Evolutionary conservation across 2,888 invertebrate genomes (phyloP).

Genomic region (Alcis repandata): DNA sequence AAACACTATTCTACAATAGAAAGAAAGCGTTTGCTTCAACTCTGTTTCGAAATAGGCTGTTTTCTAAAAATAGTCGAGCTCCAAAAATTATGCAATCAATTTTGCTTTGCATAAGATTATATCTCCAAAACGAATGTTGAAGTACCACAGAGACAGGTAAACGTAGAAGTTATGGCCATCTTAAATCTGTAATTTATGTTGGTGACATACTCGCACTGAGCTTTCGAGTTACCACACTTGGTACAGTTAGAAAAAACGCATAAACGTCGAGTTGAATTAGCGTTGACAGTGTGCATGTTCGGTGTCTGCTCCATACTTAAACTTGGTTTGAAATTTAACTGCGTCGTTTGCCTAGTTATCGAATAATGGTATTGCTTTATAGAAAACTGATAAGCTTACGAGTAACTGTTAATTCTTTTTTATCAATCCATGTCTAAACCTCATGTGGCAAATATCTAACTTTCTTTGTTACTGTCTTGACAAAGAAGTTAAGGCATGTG

Average conservation of each 20-base stretch:
- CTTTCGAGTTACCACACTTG: conserved; percentile 27
- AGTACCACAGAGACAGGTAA: conserved; percentile 28
- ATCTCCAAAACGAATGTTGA: conserved; percentile 20
- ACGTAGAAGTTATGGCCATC: conserved; percentile 31
- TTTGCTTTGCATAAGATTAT: conserved; percentile 36
- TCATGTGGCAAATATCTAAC: no score
- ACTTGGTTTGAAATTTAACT: neutral
- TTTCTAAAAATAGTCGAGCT: conserved; percentile 13
- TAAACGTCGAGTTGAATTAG: conserved; percentile 36
- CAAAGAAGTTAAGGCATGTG: no score
- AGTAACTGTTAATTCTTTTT: no score
- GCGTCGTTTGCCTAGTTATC: neutral
- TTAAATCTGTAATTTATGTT: conserved; percentile 39
- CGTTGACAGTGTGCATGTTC: conserved; percentile 19
- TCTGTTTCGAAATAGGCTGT: conserved; percentile 8
- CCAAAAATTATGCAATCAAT: conserved; percentile 29
- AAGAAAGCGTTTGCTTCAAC: conserved; percentile 10
- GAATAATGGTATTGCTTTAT: neutral
- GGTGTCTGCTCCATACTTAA: neutral
- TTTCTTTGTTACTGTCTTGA: no score
- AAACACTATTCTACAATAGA: neutral
- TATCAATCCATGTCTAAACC: no score
- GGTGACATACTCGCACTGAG: conserved; percentile 31
- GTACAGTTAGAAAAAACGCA: conserved; percentile 37
- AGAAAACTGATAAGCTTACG: no score